Evolutionary conservation across 2,113 vertebrate species (phyloP), one percentile per base, ranked within the genome.

Genomic region (Pagrus major): DNA sequence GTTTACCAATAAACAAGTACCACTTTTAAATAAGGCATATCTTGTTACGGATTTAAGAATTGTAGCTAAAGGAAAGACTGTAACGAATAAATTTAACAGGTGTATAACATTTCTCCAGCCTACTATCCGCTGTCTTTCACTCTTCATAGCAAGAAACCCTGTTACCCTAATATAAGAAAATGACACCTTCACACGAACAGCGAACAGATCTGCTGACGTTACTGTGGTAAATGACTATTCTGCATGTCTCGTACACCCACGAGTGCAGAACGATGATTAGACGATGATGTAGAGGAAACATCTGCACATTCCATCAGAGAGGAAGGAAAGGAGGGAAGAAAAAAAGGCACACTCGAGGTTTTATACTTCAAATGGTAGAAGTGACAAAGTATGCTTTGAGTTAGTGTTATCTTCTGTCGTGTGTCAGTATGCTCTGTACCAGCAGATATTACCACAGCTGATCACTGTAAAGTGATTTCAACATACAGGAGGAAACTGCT

Each of bases 221-320:
- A 6, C 4, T 29, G 61, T 20, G 4, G 12, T 39, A 27, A 9
- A 14, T 12, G 47, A 54, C 35, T 14, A 9, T 8, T 44, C 5
- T 39, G 18, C 12, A 6, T 44, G 44, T 51, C 37, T 44, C 46
- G 1, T 31, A 4, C 33, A 44, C 33, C 39, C 68, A 42, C 39
- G 37, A 29, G 51, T 47, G 3, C 18, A 11, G 20, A 4, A 20
- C 0, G 0, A 70, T 75, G 11, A 80, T 78, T 46, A 46, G 8
- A 29, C n/a, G 7, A 18, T 4, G 33, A 23, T 16, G 20, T 4
- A 8, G 3, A 74, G 78, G 74, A 75, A 78, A 58, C 73, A 75
- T 23, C 64, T 80, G 72, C 15, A 37, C 41, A 18, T 79, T 25
- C 21, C 16, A 37, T 56, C 49, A 39, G 25, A 33, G 12, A 46